Base-by-base conservation (phyloP, 2,113 vertebrate genomes). In the Zingel zingel region DNA sequence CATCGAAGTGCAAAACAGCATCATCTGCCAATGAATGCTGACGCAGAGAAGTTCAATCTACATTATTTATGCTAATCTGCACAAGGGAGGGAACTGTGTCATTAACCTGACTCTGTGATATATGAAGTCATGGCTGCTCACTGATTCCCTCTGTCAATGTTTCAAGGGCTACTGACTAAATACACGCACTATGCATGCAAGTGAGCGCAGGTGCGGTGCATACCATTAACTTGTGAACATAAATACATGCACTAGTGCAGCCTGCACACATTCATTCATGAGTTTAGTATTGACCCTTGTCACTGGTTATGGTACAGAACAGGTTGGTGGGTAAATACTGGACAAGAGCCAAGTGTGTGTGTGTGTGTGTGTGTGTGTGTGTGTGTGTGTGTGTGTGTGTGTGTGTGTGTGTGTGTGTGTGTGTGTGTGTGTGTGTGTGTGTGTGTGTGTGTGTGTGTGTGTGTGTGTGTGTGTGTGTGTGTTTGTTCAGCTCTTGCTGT, bases 1-100 rank as follows among this genome's bases (percentile, higher is more conserved):
- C 62, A 82, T 57, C 47, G 59, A 82, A 86, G 77, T 87, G 67
- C 74, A 83, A 36, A 50, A 54, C 77, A 78, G 64, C 74, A 88
- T 56, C 68, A 78, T 77, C 69, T 76, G 19, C 53, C 76, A 74
- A 79, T 86, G 82, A 88, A 69, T 86, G 77, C 83, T 82, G 77
- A 81, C 54, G 71, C 82, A 68, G 80, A 79, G 71, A 59, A 68
- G 73, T 36, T 72, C 81, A 68, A 89, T 89, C 77, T 88, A 73
- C 79, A 91, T 87, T 85, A 85, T 87, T 87, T 81, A 91, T 87
- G 83, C 85, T 78, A 74, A 85, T 87, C 71, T 88, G 50, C 73
- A 87, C 4, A 36, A 73, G 75, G 62, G 58, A 82, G 56, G 61
- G 65, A 82, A 77, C 72, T 65, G 19, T 86, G 83, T 82, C 85